Base-by-base conservation (phyloP, 2,888 invertebrate species). In the Cantharis rufa region DNA sequence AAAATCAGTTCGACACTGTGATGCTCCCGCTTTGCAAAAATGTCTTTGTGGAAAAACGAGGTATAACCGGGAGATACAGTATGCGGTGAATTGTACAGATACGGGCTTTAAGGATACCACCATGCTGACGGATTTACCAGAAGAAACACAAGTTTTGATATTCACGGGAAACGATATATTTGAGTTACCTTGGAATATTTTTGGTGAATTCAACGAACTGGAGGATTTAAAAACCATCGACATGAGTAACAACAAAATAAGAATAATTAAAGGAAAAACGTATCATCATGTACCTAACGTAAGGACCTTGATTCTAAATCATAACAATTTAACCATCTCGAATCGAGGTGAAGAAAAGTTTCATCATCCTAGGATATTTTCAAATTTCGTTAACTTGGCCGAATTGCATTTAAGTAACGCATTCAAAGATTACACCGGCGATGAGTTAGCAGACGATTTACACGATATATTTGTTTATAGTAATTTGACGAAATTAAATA, bases 241-340 rank as follows among this genome's bases (percentile, higher is more conserved):
- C 83, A 92, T 95, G 92, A 93, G 93, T 78, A 92, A 91, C 84
- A 95, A 95, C 85, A 90, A 91, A 15, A 94, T 95, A 63, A 87
- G 90, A 66, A 92, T 92, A 80, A 94, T 95, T 69, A 91, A 91
- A 77, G 94, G 94, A 1, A 94, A 94, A 85, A 89, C 93, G 0
- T 95, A 93, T 85, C 94, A 95, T 84, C 93, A 92, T 82, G 94
- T 94, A 0, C 90, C 90, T 69, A 91, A 90, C 78, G 94, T 94
- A 0, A 90, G 92, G 83, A 89, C 92, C 24, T 88, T 95, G 10
- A 91, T 94, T 79, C 88, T 95, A 75, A 93, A 94, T 85, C 93
- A 94, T 84, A 95, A 95, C 84, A 90, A 93, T 78, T 88, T 94
- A 61, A 91, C 92, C 3, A 90, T 93, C 79, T 91, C 91, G 0